Conservation (phyloP, 2,888 invertebrate species). For the Rambutsinella grinnellia region DNA sequence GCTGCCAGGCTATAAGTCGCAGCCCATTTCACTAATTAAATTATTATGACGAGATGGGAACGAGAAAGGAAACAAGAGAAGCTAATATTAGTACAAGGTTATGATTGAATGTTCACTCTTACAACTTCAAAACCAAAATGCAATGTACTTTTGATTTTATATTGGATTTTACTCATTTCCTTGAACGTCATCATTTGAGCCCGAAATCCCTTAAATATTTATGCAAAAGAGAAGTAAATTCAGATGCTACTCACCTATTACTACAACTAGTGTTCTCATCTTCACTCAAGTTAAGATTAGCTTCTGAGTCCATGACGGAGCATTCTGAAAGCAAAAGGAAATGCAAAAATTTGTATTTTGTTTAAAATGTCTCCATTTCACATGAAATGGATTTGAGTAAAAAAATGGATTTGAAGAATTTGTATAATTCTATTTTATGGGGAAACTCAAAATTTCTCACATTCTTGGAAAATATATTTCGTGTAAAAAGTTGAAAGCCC, state of each 20-base stretch:
- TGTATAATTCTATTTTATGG: no score
- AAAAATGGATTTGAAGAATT: no score
- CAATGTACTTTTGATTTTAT: no score
- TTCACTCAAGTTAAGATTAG: constrained; percentile 63
- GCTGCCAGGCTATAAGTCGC: constrained; percentile 61
- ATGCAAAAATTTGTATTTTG: constrained; percentile 33
- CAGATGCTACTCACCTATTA: constrained; percentile 64
- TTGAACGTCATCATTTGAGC: no score
- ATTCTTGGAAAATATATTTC: not conserved
- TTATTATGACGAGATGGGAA: constrained; percentile 27
- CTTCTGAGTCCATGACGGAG: constrained; percentile 65
- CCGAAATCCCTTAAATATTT: no score
- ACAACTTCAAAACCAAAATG: no score
- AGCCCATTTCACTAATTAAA: constrained; percentile 64
- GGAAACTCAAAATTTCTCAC: constrained; percentile 41
- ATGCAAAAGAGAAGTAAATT: no score
- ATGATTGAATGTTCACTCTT: no score
- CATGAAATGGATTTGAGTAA: no score
- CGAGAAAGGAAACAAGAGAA: constrained; percentile 19
- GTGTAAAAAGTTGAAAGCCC: not conserved
- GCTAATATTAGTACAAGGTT: not conserved
- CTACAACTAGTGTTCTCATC: constrained; percentile 66
- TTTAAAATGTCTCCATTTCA: no score
- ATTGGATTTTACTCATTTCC: no score
- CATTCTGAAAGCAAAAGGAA: constrained; percentile 57